Base-by-base conservation (phyloP, 2,888 invertebrate species). In the Onchidella celtica region DNA sequence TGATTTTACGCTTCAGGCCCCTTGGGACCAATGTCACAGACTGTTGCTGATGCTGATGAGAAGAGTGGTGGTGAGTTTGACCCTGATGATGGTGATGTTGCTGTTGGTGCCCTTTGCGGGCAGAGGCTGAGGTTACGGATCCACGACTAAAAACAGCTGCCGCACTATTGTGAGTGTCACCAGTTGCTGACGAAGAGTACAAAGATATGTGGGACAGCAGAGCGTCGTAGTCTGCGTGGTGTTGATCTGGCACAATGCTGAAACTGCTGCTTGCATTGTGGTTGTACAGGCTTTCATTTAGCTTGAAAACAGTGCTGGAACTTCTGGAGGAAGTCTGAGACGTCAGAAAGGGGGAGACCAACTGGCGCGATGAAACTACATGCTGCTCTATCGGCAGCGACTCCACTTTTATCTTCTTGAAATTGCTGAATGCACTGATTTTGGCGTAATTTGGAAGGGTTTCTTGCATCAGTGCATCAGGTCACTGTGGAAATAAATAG, bases 351-450 rank as follows among this genome's bases (percentile, higher is more conserved):
- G 84, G 81, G 73, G 84, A 82, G 77, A 65, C 77, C 47, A 78
- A 61, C 78, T 82, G 75, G 74, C 81, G 40, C 76, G 83, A 76
- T 66, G 85, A 72, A 83, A 88, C 89, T 89, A 91, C 90, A 90
- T 90, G 87, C 84, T 89, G 87, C 72, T 83, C 80, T 59, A 86
- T 84, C 59, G 86, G 83, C 65, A 82, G 81, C n/a, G 87, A 87
- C 85, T 91, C 91, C 72, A 90, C 85, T 88, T 91, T 91, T 74
- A 91, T 87, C 84, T 90, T 90, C 86, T 91, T 91, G 75, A 88
- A 89, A 85, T 88, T 88, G 86, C 87, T 88, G 83, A 89, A 90
- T 86, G 89, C 88, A 86, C 89, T 90, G 78, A 87, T 83, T 79
- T 86, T 88, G 86, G 86, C 87, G 86, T 86, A 88, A 77, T 84